Conservation (phyloP, 2,113 vertebrate species). For the Cephalopterus ornatus region DNA sequence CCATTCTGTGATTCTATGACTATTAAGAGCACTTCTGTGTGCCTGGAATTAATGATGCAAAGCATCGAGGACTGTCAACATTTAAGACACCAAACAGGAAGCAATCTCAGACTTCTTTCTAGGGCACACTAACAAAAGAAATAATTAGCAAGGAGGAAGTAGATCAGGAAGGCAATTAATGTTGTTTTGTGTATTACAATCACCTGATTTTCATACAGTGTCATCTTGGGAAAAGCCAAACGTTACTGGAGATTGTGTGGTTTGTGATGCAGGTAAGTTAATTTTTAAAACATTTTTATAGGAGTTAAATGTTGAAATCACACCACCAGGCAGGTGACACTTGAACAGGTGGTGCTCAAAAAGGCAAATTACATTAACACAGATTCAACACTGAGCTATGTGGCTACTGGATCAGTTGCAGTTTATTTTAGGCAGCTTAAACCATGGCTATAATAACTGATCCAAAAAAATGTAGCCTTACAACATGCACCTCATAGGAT, state of each 20-base stretch:
- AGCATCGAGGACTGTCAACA: background rate
- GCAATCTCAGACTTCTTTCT: background rate
- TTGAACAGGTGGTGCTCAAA: background rate
- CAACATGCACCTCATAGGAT: background rate
- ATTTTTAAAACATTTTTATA: background rate
- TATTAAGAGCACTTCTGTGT: background rate
- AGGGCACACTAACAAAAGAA: slow-evolving; percentile 1
- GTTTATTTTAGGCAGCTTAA: background rate
- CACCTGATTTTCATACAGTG: background rate
- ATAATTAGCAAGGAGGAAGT: slow-evolving; percentile 25
- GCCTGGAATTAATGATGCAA: background rate
- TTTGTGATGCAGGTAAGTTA: background rate
- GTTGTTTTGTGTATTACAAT: background rate
- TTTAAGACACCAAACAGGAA: slow-evolving; percentile 40
- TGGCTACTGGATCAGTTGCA: background rate
- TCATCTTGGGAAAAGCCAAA: background rate
- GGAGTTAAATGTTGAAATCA: background rate
- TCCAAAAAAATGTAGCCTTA: background rate
- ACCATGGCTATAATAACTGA: background rate
- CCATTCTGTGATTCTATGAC: background rate
- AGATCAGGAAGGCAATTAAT: background rate
- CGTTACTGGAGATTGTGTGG: background rate
- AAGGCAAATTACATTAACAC: background rate
- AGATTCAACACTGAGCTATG: background rate
- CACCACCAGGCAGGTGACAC: background rate